Percentiles rank a stretch among this genome's conserved stretches.
Conservation (phyloP, 2,797 vertebrate species). For the Ambastaia sidthimunki region DNA sequence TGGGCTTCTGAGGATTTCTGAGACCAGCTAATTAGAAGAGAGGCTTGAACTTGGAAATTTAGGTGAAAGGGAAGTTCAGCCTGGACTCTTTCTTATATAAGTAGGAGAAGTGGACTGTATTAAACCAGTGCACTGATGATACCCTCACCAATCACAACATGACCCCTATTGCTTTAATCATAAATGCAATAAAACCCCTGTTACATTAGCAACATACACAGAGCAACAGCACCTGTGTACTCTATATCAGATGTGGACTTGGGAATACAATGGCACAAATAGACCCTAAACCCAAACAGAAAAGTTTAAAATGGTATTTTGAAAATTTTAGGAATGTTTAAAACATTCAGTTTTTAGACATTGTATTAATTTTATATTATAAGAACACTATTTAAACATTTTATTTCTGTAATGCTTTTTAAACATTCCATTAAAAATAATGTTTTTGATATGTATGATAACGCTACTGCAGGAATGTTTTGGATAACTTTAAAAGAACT, state of each 20-base stretch:
- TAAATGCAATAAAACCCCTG: constrained; percentile 19
- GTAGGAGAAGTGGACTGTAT: constrained; percentile 7
- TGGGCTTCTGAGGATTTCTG: constrained; percentile 31
- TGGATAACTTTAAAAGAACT: too few relatives aligned
- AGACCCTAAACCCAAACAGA: not conserved
- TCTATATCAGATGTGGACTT: constrained; percentile 2
- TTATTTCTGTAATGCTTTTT: too few relatives aligned
- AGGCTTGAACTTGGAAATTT: constrained; percentile 40
- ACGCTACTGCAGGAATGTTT: too few relatives aligned
- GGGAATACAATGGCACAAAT: constrained; percentile 1
- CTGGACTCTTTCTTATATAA: not conserved
- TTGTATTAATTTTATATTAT: too few relatives aligned
- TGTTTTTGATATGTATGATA: too few relatives aligned
- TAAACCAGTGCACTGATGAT: constrained; percentile 12
- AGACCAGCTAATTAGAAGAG: constrained; percentile 45
- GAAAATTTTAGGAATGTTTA: too few relatives aligned
- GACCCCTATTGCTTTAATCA: constrained; percentile 54
- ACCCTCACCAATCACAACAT: constrained; percentile 45
- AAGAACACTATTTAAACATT: too few relatives aligned
- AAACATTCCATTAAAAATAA: too few relatives aligned
- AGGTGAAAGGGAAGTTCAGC: constrained; percentile 27
- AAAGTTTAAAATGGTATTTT: too few relatives aligned
- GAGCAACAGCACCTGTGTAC: constrained; percentile 4
- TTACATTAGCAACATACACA: constrained; percentile 23
- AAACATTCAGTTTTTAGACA: too few relatives aligned